Evolutionary conservation across 1,140 invertebrate species (phyloP), one percentile per base, ranked within the genome.

Genomic region (Musca vetustissima): DNA sequence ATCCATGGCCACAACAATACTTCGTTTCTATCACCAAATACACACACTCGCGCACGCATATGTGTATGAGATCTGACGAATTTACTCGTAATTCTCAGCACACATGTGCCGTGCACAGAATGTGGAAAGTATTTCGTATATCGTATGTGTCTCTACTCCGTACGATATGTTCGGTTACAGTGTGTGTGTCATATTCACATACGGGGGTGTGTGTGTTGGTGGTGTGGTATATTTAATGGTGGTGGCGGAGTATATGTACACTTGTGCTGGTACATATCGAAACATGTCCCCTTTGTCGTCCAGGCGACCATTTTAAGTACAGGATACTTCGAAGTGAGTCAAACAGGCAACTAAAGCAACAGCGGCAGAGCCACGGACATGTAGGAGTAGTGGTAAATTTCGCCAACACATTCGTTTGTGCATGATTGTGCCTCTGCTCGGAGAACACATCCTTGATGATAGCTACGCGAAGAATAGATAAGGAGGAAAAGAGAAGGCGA

Each of bases 71-170:
- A n/a, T 43, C 36, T 43, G 36, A 43, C 36, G 36, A 43, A 43
- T 61, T 61, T 36, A 19, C 57, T 61, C 57, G 28, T 61, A 36
- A 36, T 61, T 61, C 57, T 61, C 57, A 19, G 57, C 57, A 61
- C 57, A 61, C 57, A 61, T 61, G 57, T 36, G 57, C 57, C 57
- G 57, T 61, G 21, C 32, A 61, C 24, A 61, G 57, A 36, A 61
- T 36, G 36, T 43, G 17, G 28, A 36, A 61, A 61, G 57, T 19
- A 43, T 43, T 43, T 13, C 36, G 11, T 11, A 43, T 43, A 43
- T 43, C 36, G 36, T 43, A 61, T 36, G 14, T 28, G 22, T 57
- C 36, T 43, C 36, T 43, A 43, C 36, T 43, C 36, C 7, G 36
- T 43, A 43, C 36, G 36, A 43, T 43, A 43, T 13, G 6, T 9